phyloP scores from a whole-genome alignment of 2,113 vertebrate genomes.

The Mastomys natalensis region DNA sequence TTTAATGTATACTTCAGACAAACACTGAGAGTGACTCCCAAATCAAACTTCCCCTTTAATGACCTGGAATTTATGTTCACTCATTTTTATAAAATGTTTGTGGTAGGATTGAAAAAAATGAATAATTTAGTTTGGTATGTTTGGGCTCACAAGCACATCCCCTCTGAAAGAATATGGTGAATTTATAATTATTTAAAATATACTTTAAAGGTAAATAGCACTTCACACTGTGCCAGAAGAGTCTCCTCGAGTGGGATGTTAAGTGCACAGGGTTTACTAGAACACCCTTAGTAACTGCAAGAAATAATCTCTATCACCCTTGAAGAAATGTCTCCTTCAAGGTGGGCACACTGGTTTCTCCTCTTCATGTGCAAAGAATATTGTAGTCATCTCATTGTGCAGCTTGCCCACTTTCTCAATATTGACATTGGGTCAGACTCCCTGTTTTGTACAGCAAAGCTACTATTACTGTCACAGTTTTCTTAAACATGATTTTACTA shows the following conservation, averaged over 20 bases:
- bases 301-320: constrained; percentile 47
- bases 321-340: constrained; percentile 30
- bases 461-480: constrained; percentile 63
- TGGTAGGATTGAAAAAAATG: constrained; percentile 68
- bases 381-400: constrained; percentile 32
- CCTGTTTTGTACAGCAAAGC: constrained; percentile 74
- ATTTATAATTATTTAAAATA: constrained; percentile 72
- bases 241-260: neutral
- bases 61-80: constrained; percentile 64
- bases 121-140: constrained; percentile 69
- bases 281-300: constrained; percentile 35
- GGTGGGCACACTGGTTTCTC: constrained; percentile 30
- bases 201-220: constrained; percentile 53
- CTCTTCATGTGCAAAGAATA: constrained; percentile 57
- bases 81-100: constrained; percentile 80
- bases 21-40: constrained; percentile 17
- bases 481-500: constrained; percentile 77
- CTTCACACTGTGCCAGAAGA: constrained; percentile 44
- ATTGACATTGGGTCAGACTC: constrained; percentile 57
- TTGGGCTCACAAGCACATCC: constrained; percentile 68
- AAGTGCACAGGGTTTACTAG: neutral
- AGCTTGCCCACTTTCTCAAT: constrained; percentile 63
- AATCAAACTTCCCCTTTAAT: constrained; percentile 61
- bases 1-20: constrained; percentile 56
- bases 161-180: constrained; percentile 69